Base-by-base conservation (phyloP, 2,797 vertebrate species). In the Megaceryle alcyon region DNA sequence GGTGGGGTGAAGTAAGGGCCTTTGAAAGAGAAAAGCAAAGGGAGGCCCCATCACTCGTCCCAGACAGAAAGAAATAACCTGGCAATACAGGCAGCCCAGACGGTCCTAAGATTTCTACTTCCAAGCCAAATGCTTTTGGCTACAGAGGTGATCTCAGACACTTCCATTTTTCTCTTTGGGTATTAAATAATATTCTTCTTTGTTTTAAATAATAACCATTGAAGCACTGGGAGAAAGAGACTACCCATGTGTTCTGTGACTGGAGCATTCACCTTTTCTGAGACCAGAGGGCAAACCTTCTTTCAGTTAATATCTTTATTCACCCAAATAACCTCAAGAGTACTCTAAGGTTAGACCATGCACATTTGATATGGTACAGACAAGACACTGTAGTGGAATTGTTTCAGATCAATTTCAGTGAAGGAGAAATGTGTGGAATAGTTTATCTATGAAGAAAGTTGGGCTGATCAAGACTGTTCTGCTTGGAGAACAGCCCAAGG, bases 111-210 rank as follows among this genome's bases (percentile, higher is more conserved):
- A 57, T 54, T 89, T 87, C 71, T 80, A 69, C 25, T 79, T 83
- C 20, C 41, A 83, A 78, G 44, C 10, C 65, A 89, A 96, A 59
- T 0, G 2, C 4, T 85, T 94, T 57, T 72, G 61, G 20, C 29
- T 64, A 37, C 12, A 86, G 69, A 69, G 29, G 12, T 84, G 57
- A 75, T 44, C 39, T 66, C 86, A 82, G 64, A 35, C 35, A 21
- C 51, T 73, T 51, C 29, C 56, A 51, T 73, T 78, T 83, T 88
- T 88, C 65, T 92, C 56, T 79, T 65, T 76, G 25, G 7, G 28
- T 81, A 66, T 81, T 83, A 95, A 92, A 85, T 78, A 90, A 86
- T 66, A 48, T n/a, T 37, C 12, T 89, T 48, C 66, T 68, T 73
- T 77, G 21, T 60, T 86, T 60, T 8, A 71, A 88, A 82, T 70